Evolutionary conservation across 2,797 vertebrate genomes (phyloP), one percentile per base, ranked within the genome.

Genomic region (Margarornis squamiger): DNA sequence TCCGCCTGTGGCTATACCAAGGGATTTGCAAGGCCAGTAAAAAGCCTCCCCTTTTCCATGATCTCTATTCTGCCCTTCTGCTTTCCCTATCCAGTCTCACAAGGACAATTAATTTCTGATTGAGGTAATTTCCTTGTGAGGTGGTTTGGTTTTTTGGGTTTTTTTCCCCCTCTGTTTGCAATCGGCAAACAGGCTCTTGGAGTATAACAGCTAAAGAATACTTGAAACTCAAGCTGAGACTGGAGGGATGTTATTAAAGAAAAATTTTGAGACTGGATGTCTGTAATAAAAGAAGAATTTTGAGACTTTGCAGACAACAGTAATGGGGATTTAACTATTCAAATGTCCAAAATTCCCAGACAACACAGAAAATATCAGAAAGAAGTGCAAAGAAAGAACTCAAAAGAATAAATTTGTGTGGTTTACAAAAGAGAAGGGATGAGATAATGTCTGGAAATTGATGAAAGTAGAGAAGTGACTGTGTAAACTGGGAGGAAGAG

Each of bases 401-500:
- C 43, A 55, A 39, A 82, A 80, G 23, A 23, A 77, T 89, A 91
- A 89, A 91, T 87, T 45, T 48, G 1, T 59, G 43, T 24, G 43
- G 51, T 49, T 87, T 66, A 63, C 17, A 17, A 62, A 89, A 79
- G 36, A 43, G 21, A 63, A 85, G 12, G 61, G 68, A 85, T 92
- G 89, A 96, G 87, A 86, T 71, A 89, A 65, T 0, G 43, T 92
- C 91, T 94, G 52, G 38, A 92, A 94, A 91, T 6, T 76, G 67
- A 91, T 95, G 57, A 36, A 91, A 86, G 58, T 10, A 46, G 26
- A 85, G 27, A 92, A 94, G 8, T 4, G 20, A 76, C 45, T 67
- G 26, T 20, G 65, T 86, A 81, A 90, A 88, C 49, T 55, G 52
- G 29, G 82, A 85, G 36, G 17, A 82, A 76, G 34, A 66, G 12